Percentiles rank a stretch among this genome's conserved stretches.
Conservation (phyloP, 2,113 vertebrate genomes). For the Nothobranchius furzeri region DNA sequence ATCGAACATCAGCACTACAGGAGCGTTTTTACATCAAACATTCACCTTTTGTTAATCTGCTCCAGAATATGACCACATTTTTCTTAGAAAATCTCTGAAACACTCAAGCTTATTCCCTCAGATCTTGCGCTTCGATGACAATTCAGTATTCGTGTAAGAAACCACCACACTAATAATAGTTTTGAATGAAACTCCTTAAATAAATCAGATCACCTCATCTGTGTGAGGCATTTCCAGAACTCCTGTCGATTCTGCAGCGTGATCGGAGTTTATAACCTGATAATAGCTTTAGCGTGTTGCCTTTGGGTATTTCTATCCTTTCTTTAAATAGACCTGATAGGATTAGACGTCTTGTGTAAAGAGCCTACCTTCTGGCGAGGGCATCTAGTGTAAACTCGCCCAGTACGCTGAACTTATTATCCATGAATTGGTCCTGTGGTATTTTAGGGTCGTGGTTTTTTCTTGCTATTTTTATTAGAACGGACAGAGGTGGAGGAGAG, state of each 20-base stretch:
- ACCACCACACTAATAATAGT: too few species aligned
- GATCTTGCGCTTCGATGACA: too few species aligned
- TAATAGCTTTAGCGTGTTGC: slow-evolving; percentile 63
- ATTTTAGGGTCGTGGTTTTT: slow-evolving; percentile 31
- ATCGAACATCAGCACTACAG: too few species aligned
- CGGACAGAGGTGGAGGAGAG: slow-evolving; percentile 16
- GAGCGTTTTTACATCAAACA: slow-evolving; percentile 11
- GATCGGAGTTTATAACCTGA: slow-evolving; percentile 52
- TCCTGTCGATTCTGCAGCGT: slow-evolving; percentile 9
- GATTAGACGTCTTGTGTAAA: slow-evolving; percentile 71
- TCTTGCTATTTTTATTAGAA: slow-evolving; percentile 11
- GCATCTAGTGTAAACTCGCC: slow-evolving; percentile 11
- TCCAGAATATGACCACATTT: slow-evolving; percentile 3
- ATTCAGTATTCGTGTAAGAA: too few species aligned
- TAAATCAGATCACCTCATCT: background rate
- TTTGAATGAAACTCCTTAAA: too few species aligned
- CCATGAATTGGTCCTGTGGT: slow-evolving; percentile 37
- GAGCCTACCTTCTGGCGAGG: slow-evolving; percentile 30
- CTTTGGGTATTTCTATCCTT: slow-evolving; percentile 66
- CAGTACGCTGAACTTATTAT: slow-evolving; percentile 23
- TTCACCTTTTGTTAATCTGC: slow-evolving; percentile 23
- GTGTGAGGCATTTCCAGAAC: slow-evolving; percentile 8
- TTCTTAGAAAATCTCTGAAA: background rate
- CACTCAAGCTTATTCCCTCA: background rate
- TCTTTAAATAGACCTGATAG: slow-evolving; percentile 72